Evolutionary conservation across 2,888 invertebrate species (phyloP), one percentile per base, ranked within the genome.

Genomic region (Acheta domesticus): DNA sequence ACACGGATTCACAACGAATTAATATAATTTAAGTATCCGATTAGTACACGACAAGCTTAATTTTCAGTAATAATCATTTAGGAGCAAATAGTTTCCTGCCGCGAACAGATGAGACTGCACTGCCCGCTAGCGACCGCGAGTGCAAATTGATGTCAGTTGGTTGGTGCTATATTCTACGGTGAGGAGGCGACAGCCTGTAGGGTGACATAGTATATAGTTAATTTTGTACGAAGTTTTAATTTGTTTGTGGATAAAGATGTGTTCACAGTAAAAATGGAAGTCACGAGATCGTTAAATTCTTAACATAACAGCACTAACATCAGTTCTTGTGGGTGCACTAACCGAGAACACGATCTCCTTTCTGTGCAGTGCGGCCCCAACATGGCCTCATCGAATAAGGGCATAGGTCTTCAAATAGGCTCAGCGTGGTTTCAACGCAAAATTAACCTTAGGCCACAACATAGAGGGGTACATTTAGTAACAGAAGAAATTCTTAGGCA

Each of bases 381-480:
- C 91, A 94, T 94, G 94, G 94, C 94, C 91, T 94, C 94, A 89
- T 93, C 94, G 89, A 90, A 90, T 86, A 91, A 93, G 90, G 96
- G 95, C 88, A 93, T 96, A 89, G 76, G 76, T 20, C 76, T 76
- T 48, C 96, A 96, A 91, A 94, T 95, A 87, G 96, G 96, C 89
- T 95, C 96, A 88, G 96, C 97, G 89, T 98, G 98, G 98, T 96
- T 96, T 91, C 98, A 98, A 90, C 94, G 95, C 89, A 97, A 97
- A 91, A 94, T 98, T 88, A 96, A 96, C 89, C 92, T 98, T 88
- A 92, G 96, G 88, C 96, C 97, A 86, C 97, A 97, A 89, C 96
- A 96, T 89, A 92, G 98, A 87, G 98, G 98, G 86, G 97, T 98
- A 87, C 98, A 98, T 90, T 92, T 98, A 86, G 96, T 98, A 85